Evolutionary conservation across 2,797 vertebrate species (phyloP).

Genomic region (Chromis chromis): DNA sequence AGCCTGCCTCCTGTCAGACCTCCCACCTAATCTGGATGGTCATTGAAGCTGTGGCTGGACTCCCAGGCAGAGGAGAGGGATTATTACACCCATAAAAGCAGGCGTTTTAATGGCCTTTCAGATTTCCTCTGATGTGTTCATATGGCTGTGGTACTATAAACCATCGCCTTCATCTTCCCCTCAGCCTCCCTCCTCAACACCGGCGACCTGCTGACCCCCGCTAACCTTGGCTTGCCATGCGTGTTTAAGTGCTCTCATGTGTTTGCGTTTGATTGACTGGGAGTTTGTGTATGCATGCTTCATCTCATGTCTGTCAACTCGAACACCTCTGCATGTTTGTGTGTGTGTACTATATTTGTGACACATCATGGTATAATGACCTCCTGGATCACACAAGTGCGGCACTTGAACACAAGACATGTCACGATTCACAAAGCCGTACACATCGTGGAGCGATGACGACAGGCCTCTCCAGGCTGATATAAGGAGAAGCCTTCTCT

Average conservation of each 20-base stretch:
- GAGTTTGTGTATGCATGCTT: conserved; percentile 24
- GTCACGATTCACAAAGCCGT: conserved; percentile 46
- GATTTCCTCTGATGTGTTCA: conserved; percentile 82
- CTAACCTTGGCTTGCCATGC: conserved; percentile 68
- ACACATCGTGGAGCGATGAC: conserved; percentile 1
- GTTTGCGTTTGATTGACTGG: conserved; percentile 61
- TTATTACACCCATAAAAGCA: conserved; percentile 84
- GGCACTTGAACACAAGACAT: conserved; percentile 46
- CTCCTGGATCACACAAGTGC: conserved; percentile 41
- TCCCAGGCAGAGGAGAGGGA: conserved; percentile 75
- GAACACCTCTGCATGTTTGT: conserved; percentile 9
- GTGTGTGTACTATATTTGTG: conserved; percentile 27
- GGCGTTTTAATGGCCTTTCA: conserved; percentile 82
- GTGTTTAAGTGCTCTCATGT: conserved; percentile 59
- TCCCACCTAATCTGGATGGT: conserved; percentile 77
- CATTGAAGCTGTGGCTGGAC: conserved; percentile 68
- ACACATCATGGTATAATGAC: conserved; percentile 43
- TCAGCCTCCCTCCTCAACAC: conserved; percentile 32
- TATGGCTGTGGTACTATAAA: conserved; percentile 75
- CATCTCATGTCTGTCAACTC: conserved; percentile 29
- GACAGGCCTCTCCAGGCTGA: conserved; percentile 32
- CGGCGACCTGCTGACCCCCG: conserved; percentile 67
- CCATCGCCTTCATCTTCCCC: conserved; percentile 64
- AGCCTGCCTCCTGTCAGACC: conserved; percentile 73
- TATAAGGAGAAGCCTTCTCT: conserved; percentile 20